Conservation (phyloP, 1,140 invertebrate species). For the Elysia chlorotica region DNA sequence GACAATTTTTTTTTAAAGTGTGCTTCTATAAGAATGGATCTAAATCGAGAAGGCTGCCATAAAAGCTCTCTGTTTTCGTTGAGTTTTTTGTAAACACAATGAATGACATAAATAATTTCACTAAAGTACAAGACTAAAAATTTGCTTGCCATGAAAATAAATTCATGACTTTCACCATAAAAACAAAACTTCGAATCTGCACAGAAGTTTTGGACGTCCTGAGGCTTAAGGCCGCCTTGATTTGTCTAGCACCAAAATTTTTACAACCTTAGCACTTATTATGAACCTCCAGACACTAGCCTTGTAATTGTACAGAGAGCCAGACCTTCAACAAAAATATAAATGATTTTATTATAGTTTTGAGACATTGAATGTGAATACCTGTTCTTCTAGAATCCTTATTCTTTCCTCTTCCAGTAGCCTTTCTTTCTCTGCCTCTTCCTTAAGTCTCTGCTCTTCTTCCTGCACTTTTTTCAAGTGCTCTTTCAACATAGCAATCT, state of each 20-base stretch:
- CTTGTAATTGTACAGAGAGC: neutral
- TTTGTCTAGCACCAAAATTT: neutral
- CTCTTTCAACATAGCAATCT: conserved; percentile 52
- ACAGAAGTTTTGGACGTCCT: neutral
- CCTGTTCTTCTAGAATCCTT: conserved; percentile 49
- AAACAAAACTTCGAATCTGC: no score
- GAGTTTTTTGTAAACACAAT: no score
- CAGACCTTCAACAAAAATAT: neutral
- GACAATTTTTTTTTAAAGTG: no score
- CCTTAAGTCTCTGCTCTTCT: conserved; percentile 80
- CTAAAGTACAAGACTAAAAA: no score
- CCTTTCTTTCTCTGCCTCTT: conserved; percentile 69
- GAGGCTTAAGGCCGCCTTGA: neutral
- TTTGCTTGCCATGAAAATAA: no score
- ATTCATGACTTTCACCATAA: no score
- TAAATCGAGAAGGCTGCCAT: no score
- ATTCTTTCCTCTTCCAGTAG: conserved; percentile 45
- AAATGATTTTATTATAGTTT: neutral
- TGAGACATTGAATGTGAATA: neutral
- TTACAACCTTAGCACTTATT: no score
- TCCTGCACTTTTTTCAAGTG: conserved; percentile 72
- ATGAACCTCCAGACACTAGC: no score
- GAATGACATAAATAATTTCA: no score
- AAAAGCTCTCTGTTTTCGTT: no score
- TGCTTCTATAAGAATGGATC: no score